Evolutionary conservation across 2,113 vertebrate species (phyloP), one percentile per base, ranked within the genome.

Genomic region (Phoxinus phoxinus): DNA sequence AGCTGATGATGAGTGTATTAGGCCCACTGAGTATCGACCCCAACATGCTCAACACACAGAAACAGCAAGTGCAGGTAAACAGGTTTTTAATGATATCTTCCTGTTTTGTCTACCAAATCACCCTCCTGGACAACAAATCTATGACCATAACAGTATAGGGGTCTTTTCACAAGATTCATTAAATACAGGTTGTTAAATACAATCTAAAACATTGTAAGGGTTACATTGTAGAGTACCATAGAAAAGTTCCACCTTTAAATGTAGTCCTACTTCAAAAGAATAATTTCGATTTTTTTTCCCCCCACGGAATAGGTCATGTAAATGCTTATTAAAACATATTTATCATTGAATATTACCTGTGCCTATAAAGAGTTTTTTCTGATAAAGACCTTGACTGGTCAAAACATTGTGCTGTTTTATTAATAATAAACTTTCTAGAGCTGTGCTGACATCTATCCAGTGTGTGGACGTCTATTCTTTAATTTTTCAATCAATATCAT

Each of bases 1-100:
- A 99, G 92, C 94, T 99, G 89, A 99, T 99, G 98, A 98, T 99
- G 98, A 98, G 98, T 0, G 98, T 99, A 71, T 91, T 99, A 85
- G 98, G 98, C 0, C 98, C 98, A 0, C 93, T 99, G 27, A 99
- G 98, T 91, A 98, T 99, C 77, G 98, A 99, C 91, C 97, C 98
- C 1, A 99, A 99, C 93, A 99, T 99, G 98, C 95, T 99, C 85
- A 97, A 92, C 4, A 97, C 98, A 0, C 98, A 99, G 92, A 98
- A 97, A 87, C 98, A 99, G 83, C 98, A 99, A 94, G 98, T 95
- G 15, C 98, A 99, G 98, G 98, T 99, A 88, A 91, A 89, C 9
- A 41, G 48, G 11, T 44, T 78, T 35, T 56, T 56, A 56, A 12
- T 19, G 4, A n/a, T 6, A 48, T 63, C 11, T 41, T 61, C 11